Conservation (phyloP, 2,888 invertebrate genomes). For the Vannuccia rotundouncinata region DNA sequence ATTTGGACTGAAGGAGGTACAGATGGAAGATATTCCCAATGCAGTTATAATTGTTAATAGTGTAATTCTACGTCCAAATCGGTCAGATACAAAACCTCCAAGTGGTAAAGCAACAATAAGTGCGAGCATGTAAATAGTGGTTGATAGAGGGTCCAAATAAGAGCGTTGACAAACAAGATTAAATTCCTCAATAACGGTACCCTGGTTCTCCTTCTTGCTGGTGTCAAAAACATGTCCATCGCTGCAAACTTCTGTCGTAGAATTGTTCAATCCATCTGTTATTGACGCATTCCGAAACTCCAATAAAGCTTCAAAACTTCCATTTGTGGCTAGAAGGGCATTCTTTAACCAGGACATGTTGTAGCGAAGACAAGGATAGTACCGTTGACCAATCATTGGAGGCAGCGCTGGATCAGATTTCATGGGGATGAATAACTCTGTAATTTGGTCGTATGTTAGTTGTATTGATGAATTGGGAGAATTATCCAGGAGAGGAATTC, state of each 20-base stretch:
- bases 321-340: background rate
- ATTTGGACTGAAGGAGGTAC: background rate
- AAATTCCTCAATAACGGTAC: background rate
- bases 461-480: background rate
- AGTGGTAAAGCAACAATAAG: background rate
- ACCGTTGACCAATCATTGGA: background rate
- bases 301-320: background rate
- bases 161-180: background rate
- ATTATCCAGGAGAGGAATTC: background rate
- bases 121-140: background rate
- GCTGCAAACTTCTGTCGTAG: background rate
- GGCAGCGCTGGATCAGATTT: background rate
- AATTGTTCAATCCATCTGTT: background rate
- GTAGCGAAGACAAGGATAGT: background rate
- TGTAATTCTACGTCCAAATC: background rate
- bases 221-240: background rate
- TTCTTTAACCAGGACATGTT: background rate
- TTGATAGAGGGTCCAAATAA: background rate
- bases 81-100: background rate
- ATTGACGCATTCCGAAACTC: background rate
- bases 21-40: background rate
- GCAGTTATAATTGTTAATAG: background rate
- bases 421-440: background rate
- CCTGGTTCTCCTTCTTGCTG: background rate
- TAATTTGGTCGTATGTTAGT: background rate